Conservation (phyloP, 2,113 vertebrate species). For the Glaucidium brasilianum region DNA sequence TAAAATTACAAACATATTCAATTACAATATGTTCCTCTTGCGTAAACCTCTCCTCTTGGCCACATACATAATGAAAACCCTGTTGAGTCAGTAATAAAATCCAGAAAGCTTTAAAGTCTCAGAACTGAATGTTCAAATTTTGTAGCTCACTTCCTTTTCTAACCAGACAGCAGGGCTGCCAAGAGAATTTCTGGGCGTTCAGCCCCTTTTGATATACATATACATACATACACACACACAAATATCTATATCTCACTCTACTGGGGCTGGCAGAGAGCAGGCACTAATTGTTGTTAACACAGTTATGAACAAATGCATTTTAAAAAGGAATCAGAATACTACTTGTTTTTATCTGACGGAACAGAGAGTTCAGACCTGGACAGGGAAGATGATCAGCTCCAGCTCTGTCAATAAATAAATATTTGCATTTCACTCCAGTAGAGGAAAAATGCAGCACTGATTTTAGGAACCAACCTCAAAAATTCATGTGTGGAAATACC, state of each 20-base stretch:
- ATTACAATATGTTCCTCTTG: constrained; percentile 76
- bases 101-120: constrained; percentile 72
- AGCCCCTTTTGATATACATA: constrained; percentile 68
- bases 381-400: constrained; percentile 8
- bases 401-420: constrained; percentile 61
- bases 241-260: neutral
- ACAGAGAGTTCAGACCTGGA: constrained; percentile 15
- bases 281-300: constrained; percentile 49
- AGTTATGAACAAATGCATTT: constrained; percentile 27
- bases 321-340: constrained; percentile 5
- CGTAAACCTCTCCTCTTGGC: constrained; percentile 74
- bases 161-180: constrained; percentile 79
- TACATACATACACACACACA: constrained; percentile 21
- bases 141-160: constrained; percentile 79
- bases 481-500: constrained; percentile 42
- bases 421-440: constrained; percentile 48
- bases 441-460: constrained; percentile 50
- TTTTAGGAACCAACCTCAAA: constrained; percentile 54
- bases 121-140: constrained; percentile 84
- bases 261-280: constrained; percentile 14
- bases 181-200: constrained; percentile 73
- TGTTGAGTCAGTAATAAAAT: constrained; percentile 81
- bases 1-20: constrained; percentile 75
- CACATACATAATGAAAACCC: constrained; percentile 80
- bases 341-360: constrained; percentile 32